These are phyloP conservation scores for Kryptopterus vitreolus DNA, from an alignment of 2,797 vertebrate genomes.

Conservation along the genomic window DNA sequence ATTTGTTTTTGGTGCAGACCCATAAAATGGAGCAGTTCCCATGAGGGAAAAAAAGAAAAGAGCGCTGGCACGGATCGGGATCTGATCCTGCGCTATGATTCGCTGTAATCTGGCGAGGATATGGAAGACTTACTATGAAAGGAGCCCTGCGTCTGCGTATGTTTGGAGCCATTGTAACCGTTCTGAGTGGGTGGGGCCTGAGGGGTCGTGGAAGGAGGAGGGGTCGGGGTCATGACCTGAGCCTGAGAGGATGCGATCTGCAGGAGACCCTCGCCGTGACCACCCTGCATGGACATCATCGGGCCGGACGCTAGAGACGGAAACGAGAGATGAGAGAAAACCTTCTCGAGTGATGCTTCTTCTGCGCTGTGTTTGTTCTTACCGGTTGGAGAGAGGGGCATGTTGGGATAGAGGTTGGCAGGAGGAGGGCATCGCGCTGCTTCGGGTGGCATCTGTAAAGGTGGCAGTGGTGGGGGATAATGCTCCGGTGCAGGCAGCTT, in stretches of 20 bases:
- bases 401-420: constrained; percentile 64
- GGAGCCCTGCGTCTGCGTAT: constrained; percentile 60
- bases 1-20: neutral
- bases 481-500: constrained; percentile 67
- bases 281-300: constrained; percentile 66
- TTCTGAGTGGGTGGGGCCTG: constrained; percentile 67
- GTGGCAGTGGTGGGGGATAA: constrained; percentile 67
- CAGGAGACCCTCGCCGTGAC: constrained; percentile 62
- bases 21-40: neutral
- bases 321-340: neutral
- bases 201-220: constrained; percentile 62
- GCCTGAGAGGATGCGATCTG: constrained; percentile 61
- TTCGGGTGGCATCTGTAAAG: constrained; percentile 64
- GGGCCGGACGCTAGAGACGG: constrained; percentile 58
- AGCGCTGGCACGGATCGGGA: too few relatives aligned
- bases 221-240: constrained; percentile 61
- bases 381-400: constrained; percentile 72
- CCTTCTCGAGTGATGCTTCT: too few relatives aligned
- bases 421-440: constrained; percentile 61
- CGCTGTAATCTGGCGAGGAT: neutral
- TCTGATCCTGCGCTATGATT: neutral
- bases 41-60: too few relatives aligned
- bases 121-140: constrained; percentile 48
- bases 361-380: constrained; percentile 33
- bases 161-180: constrained; percentile 65